Base-by-base conservation (phyloP, 2,113 vertebrate species). In the Aegithalos caudatus region DNA sequence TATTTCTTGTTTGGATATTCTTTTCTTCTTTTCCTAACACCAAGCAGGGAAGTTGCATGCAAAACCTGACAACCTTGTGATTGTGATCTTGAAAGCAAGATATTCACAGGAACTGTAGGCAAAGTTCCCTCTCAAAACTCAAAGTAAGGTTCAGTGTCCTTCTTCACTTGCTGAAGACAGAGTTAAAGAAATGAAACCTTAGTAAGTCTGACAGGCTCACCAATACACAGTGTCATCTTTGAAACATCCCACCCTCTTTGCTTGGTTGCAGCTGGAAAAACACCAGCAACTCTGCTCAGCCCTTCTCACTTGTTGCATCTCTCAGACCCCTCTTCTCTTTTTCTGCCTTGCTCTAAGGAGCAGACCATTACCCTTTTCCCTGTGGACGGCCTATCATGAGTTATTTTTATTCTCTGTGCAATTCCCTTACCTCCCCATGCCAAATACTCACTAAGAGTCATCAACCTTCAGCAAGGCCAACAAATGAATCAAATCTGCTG, bases 381-480 rank as follows among this genome's bases (percentile, higher is more conserved):
- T 65, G 40, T 0, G 14, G 83, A 72, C 9, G 67, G 91, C 42
- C 86, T 67, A 81, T 81, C 81, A 81, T 10, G 9, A 69, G 89
- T 78, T 95, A 91, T 91, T 95, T 91, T 95, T 92, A 79, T 74
- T 94, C 86, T 84, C 80, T 67, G 51, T 87, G 73, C 60, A 92
- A 76, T 92, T 81, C 73, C 72, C 69, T 60, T 88, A 87, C 69
- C 57, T 95, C n/a, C 22, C 69, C 27, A 91, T 76, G 95, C 89
- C 91, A 95, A 95, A 91, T 89, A 80, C 57, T 82, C 1, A 6
- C 81, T 95, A 87, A 92, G 94, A 95, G 89, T 94, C 95, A 95
- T 89, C 91, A 91, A 45, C 86, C 89, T 95, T 91, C 93, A 89
- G 86, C 89, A 92, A 87, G 93, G 94, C 89, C 66, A 37, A 96